A percentile compares a stretch with the other conserved stretches of the same genome.
phyloP scores from a whole-genome alignment of 2,888 invertebrate genomes.

The Meganola albula region DNA sequence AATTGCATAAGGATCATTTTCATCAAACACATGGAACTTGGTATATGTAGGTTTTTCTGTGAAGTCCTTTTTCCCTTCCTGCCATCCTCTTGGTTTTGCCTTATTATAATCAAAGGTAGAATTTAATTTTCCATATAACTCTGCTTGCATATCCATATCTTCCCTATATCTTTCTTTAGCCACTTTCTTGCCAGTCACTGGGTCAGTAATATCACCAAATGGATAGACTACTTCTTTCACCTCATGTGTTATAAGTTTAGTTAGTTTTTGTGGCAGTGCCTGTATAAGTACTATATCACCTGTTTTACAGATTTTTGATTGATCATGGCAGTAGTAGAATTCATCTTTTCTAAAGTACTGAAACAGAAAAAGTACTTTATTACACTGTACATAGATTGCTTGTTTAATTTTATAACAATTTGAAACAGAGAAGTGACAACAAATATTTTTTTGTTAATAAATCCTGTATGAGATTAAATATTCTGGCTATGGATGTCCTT shows the following conservation, averaged over 20 bases:
- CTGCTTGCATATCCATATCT: conserved; percentile 80
- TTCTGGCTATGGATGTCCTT: not conserved
- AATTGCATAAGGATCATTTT: conserved; percentile 84
- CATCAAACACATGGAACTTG: conserved; percentile 87
- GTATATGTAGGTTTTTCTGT: conserved; percentile 86
- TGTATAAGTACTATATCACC: conserved; percentile 91
- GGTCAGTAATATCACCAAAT: conserved; percentile 91
- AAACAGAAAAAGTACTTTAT: conserved; percentile 29
- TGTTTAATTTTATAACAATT: too few relatives aligned
- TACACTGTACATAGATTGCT: too few relatives aligned
- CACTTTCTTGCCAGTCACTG: conserved; percentile 88
- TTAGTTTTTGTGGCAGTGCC: conserved; percentile 83
- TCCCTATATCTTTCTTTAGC: conserved; percentile 85
- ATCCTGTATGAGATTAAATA: too few relatives aligned
- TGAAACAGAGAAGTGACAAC: too few relatives aligned
- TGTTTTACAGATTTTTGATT: conserved; percentile 84
- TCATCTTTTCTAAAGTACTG: conserved; percentile 88
- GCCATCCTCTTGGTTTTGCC: conserved; percentile 88
- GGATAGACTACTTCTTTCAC: conserved; percentile 88
- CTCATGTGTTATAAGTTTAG: conserved; percentile 87
- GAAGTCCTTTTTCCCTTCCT: conserved; percentile 89
- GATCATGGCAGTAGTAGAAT: conserved; percentile 87
- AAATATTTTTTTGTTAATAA: conserved; percentile 1
- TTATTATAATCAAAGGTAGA: conserved; percentile 85
- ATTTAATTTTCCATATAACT: conserved; percentile 83